Conservation (phyloP, 53 echinoderm and acorn worm species). For the Temnopleurus reevesii region DNA sequence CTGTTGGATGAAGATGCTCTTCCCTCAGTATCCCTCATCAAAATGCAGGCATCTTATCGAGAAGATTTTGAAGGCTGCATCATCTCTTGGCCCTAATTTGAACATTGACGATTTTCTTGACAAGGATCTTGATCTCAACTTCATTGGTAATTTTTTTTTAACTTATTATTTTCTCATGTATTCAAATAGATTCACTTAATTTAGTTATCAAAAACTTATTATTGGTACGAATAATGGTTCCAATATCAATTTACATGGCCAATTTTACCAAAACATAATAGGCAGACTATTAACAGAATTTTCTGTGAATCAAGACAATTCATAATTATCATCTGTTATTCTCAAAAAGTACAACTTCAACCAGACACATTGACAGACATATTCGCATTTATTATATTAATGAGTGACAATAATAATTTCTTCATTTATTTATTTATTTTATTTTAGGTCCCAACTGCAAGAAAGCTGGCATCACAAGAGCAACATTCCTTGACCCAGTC, state of each 20-base stretch:
- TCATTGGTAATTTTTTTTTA: not conserved
- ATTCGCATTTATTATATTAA: not conserved
- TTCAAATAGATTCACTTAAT: too few relatives aligned
- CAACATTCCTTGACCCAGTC: constrained; percentile 28
- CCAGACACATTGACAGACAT: not conserved
- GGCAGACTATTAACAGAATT: too few relatives aligned
- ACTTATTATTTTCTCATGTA: not conserved
- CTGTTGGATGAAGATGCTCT: not conserved
- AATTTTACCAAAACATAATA: too few relatives aligned
- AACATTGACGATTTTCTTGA: not conserved
- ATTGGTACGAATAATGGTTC: too few relatives aligned
- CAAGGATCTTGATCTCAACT: not conserved
- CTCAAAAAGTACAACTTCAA: too few relatives aligned
- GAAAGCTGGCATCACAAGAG: constrained; percentile 41
- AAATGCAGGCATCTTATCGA: not conserved
- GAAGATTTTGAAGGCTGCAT: not conserved
- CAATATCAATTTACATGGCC: too few relatives aligned
- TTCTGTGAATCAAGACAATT: too few relatives aligned
- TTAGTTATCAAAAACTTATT: too few relatives aligned
- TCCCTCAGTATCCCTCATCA: not conserved
- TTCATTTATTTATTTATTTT: too few relatives aligned
- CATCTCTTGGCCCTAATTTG: not conserved
- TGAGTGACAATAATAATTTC: too few relatives aligned
- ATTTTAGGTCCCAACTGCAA: constrained; percentile 54
- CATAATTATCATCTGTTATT: too few relatives aligned